phyloP scores from a whole-genome alignment of 2,113 vertebrate genomes.

The Marmota flaviventris region DNA sequence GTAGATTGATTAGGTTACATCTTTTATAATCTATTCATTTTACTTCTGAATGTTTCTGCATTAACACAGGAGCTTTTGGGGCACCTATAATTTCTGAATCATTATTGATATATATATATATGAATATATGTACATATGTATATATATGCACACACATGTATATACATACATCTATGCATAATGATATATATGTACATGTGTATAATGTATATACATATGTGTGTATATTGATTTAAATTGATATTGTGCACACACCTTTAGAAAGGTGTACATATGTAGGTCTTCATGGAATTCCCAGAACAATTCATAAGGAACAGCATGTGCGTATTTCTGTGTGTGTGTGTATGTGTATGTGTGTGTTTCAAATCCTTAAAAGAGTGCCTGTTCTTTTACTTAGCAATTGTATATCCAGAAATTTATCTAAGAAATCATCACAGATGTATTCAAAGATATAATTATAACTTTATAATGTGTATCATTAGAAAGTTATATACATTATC shows the following conservation, averaged over 20 bases:
- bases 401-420: conserved; percentile 7
- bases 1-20: no score
- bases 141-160: background rate
- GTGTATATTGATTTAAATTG: background rate
- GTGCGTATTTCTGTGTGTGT: background rate
- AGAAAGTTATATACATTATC: background rate
- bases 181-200: no score
- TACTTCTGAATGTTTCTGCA: no score
- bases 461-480: background rate
- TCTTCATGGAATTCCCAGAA: background rate
- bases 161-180: background rate
- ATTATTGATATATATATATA: no score
- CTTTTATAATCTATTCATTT: no score
- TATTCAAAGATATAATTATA: background rate
- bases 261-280: background rate
- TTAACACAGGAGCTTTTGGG: no score
- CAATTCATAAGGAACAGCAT: background rate
- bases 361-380: conserved; percentile 36
- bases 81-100: no score
- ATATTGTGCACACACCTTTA: background rate
- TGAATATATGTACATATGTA: no score
- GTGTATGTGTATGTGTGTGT: background rate
- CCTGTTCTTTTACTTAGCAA: background rate
- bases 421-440: background rate
- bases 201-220: no score